Evolutionary conservation across 2,113 vertebrate genomes (phyloP).

Genomic region (Toxotes jaculatrix): DNA sequence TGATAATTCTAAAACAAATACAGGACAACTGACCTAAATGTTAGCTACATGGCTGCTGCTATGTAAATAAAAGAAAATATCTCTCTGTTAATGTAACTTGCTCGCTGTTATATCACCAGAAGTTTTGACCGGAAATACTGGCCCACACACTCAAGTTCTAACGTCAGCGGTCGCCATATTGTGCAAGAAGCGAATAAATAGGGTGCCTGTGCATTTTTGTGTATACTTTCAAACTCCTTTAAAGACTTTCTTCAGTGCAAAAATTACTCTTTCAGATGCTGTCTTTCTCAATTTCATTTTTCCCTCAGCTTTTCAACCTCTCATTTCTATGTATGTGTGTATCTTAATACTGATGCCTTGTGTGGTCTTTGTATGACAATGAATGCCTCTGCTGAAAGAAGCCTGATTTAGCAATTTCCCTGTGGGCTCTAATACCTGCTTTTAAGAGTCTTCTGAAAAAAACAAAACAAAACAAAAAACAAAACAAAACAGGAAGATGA

Average conservation of each 20-base stretch:
- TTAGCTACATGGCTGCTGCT: too few relatives aligned
- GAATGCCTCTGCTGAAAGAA: slow-evolving; percentile 30
- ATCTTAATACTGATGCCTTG: slow-evolving; percentile 34
- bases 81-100: too few relatives aligned
- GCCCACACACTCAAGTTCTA: too few relatives aligned
- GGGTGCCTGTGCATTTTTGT: slow-evolving; percentile 2
- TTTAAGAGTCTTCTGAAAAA: slow-evolving; percentile 19
- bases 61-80: too few relatives aligned
- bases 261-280: background rate
- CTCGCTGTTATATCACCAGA: too few relatives aligned
- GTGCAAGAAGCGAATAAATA: background rate
- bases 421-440: slow-evolving; percentile 37
- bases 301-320: slow-evolving; percentile 8
- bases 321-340: slow-evolving; percentile 8
- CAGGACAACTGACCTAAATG: too few relatives aligned
- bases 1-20: too few relatives aligned
- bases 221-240: background rate
- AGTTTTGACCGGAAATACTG: too few relatives aligned
- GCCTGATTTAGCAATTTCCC: slow-evolving; percentile 19
- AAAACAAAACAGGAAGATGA: slow-evolving; percentile 29
- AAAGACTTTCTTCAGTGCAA: background rate
- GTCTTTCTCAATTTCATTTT: background rate
- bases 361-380: slow-evolving; percentile 31
- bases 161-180: too few relatives aligned
- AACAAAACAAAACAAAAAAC: too few relatives aligned